These are phyloP conservation scores for Callipepla californica DNA, from an alignment of 2,113 vertebrate genomes.

Conservation along the genomic window DNA sequence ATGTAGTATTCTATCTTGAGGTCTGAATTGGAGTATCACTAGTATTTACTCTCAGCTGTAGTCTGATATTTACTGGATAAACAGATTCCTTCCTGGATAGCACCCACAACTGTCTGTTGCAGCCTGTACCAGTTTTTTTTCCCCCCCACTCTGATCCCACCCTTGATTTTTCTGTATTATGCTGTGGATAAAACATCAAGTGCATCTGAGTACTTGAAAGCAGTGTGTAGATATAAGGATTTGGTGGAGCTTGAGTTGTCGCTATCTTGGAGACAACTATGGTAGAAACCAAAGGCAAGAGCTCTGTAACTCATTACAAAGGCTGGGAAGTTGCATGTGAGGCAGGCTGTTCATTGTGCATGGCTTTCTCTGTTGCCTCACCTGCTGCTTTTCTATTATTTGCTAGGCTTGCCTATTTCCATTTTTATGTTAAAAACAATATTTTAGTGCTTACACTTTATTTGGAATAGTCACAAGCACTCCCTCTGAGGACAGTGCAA, in stretches of 20 bases:
- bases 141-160: neutral
- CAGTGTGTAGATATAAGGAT: neutral
- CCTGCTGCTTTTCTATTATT: neutral
- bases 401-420: neutral
- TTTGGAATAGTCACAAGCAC: neutral
- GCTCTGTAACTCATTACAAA: neutral
- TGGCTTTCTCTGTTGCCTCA: neutral
- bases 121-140: neutral
- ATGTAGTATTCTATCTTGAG: neutral
- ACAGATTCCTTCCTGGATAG: neutral
- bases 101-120: neutral
- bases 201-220: neutral
- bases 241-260: neutral
- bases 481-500: neutral
- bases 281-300: neutral
- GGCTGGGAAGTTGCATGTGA: neutral
- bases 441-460: neutral
- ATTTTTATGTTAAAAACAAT: neutral
- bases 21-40: neutral
- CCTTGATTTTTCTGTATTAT: neutral
- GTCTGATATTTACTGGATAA: neutral
- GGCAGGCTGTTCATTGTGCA: neutral
- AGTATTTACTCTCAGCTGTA: neutral
- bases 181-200: neutral
- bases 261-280: neutral